phyloP scores from a whole-genome alignment of 2,113 vertebrate species.

The Spermophilus dauricus region DNA sequence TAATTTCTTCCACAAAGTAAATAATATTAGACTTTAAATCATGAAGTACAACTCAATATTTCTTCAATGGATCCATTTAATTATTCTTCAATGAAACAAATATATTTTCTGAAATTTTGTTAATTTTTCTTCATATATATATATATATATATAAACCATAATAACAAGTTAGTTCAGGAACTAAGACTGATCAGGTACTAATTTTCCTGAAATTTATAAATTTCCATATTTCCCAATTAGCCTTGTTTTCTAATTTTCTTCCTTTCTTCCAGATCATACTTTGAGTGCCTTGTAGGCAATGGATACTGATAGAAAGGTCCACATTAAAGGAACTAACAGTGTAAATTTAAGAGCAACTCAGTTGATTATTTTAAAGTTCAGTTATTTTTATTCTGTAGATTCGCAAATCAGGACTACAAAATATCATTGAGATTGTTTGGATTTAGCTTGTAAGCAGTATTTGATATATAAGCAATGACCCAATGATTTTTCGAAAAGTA shows the following conservation, averaged over 20 bases:
- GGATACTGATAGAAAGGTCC: background rate
- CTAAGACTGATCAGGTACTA: background rate
- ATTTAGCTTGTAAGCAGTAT: background rate
- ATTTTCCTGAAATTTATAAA: background rate
- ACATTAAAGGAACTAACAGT: background rate
- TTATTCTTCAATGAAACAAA: background rate
- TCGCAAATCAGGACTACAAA: slow-evolving; percentile 16
- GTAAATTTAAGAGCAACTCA: slow-evolving; percentile 11
- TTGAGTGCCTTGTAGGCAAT: background rate
- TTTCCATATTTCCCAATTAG: slow-evolving; percentile 13
- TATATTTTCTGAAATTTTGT: background rate
- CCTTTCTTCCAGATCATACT: background rate
- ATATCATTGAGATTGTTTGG: background rate
- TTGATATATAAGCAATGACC: background rate
- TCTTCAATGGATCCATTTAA: background rate
- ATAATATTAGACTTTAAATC: background rate
- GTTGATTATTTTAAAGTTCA: slow-evolving; percentile 14
- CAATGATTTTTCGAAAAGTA: slow-evolving; percentile 24
- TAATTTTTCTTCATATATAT: background rate
- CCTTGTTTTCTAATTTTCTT: background rate
- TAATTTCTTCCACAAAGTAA: background rate
- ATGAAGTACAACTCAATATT: background rate
- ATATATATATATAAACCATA: background rate
- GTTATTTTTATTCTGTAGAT: background rate
- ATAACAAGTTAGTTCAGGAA: background rate